Base-by-base conservation (phyloP, 2,113 vertebrate species). In the Psephotus haematonotus region DNA sequence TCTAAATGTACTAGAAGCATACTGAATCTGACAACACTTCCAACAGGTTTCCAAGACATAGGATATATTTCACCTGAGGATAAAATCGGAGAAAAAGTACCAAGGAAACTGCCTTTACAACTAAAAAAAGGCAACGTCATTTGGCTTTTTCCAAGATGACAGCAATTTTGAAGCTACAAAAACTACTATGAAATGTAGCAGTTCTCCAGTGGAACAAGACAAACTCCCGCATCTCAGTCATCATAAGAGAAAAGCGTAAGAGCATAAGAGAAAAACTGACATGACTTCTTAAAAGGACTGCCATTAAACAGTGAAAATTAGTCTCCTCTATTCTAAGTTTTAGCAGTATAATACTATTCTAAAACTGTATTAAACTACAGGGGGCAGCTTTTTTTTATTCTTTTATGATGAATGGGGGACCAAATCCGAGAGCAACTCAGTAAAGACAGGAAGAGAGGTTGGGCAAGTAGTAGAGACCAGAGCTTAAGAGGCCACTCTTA, bases 291-390 rank as follows among this genome's bases (percentile, higher is more conserved):
- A 74, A 90, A 82, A 27, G 85, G 46, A 84, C 27, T 82, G 46
- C 50, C 74, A 82, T 63, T 86, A 96, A 96, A 37, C 80, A 91
- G 15, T 28, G 50, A 83, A 86, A 94, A 92, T 81, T 53, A 81
- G 39, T 29, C 55, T 68, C 44, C 22, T 82, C 63, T 74, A 31
- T 11, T 93, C 52, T 33, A 88, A 67, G n/a, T 63, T 88, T 89
- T 49, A 92, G 50, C 17, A 89, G 89, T 37, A 52, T 46, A 72
- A 12, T 77, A 29, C 49, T 90, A 55, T 49, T 67, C 72, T 93
- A 81, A 89, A 90, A 94, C 89, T 24, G 44, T n/a, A 49, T 63
- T 63, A 63, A 50, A 74, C 28, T 78, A 29, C 3, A 94, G 8
- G 10, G 77, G 31, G 74, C 27, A 60, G 27, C 16, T 53, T 82